A percentile compares a stretch with the other conserved stretches of the same genome.
Evolutionary conservation across 2,113 vertebrate genomes (phyloP).

Genomic region (Aspidoscelis tigris): DNA sequence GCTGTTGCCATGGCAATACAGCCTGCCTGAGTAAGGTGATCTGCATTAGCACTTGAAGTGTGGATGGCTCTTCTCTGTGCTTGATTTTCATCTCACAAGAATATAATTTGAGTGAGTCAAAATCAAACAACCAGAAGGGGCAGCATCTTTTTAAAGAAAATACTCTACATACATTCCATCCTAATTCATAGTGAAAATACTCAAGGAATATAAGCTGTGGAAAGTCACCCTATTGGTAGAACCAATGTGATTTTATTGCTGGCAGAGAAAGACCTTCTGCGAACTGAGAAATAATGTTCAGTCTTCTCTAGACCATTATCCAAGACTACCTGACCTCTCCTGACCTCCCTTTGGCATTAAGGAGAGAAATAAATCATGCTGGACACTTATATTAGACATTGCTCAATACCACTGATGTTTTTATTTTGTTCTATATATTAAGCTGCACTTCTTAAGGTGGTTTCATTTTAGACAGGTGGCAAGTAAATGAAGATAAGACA

Average conservation of each 20-base stretch:
- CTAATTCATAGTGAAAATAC: background rate
- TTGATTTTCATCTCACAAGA: no score
- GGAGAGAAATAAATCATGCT: conserved; percentile 12
- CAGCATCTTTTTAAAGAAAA: background rate
- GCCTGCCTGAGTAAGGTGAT: no score
- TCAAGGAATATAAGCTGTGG: background rate
- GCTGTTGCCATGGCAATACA: no score
- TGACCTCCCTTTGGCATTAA: conserved; percentile 40
- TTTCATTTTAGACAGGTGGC: conserved; percentile 46
- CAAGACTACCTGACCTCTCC: conserved; percentile 15
- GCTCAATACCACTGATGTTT: conserved; percentile 40
- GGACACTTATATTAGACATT: conserved; percentile 44
- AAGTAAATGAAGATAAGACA: conserved; percentile 33
- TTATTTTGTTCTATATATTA: conserved; percentile 46
- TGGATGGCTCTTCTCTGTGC: no score
- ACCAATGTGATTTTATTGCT: conserved; percentile 9
- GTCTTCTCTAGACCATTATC: conserved; percentile 36
- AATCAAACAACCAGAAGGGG: background rate
- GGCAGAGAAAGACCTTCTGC: conserved; percentile 11
- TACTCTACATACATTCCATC: background rate
- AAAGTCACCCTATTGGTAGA: background rate
- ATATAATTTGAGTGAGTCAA: no score
- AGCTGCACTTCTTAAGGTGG: conserved; percentile 30
- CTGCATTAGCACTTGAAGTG: no score
- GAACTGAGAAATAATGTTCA: conserved; percentile 15